These are phyloP conservation scores for Epizoanthus ramosus DNA, from an alignment of 92 coral and sea anemone species.

Conservation along the genomic window DNA sequence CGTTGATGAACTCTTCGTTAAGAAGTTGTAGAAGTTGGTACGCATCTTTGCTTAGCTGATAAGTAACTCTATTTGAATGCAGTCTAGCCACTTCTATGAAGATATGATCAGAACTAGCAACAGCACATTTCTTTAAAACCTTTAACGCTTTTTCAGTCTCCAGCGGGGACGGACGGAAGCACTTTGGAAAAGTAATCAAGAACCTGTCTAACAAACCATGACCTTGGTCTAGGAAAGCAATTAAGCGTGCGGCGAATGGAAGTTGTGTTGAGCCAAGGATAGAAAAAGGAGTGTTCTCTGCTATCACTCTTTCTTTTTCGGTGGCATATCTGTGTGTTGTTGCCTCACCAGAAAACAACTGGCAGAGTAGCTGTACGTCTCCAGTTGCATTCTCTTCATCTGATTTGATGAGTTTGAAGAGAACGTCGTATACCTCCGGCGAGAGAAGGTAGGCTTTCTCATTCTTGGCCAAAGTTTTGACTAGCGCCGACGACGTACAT, in stretches of 20 bases:
- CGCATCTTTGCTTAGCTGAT: slow-evolving; percentile 24
- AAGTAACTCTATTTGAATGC: background rate
- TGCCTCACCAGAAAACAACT: slow-evolving; percentile 55
- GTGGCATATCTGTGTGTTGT: slow-evolving; percentile 49
- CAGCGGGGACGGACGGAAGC: slow-evolving; percentile 42
- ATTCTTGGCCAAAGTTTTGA: slow-evolving; percentile 38
- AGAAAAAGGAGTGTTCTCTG: slow-evolving; percentile 43
- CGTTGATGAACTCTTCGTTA: slow-evolving; percentile 35
- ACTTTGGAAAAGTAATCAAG: slow-evolving; percentile 36
- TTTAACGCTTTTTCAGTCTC: slow-evolving; percentile 37
- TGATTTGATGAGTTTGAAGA: slow-evolving; percentile 42
- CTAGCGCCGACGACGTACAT: slow-evolving; percentile 42
- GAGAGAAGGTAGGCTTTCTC: slow-evolving; percentile 36
- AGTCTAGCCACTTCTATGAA: slow-evolving; percentile 24
- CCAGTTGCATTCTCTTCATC: slow-evolving; percentile 53
- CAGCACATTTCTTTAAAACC: slow-evolving; percentile 11
- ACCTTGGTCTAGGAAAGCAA: slow-evolving; percentile 46
- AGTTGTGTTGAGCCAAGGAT: slow-evolving; percentile 53
- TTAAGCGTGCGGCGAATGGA: slow-evolving; percentile 36
- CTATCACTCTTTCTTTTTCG: slow-evolving; percentile 40
- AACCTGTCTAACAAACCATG: slow-evolving; percentile 56
- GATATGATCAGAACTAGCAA: slow-evolving; percentile 17
- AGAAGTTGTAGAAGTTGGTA: background rate
- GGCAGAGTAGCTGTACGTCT: slow-evolving; percentile 34
- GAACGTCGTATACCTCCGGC: slow-evolving; percentile 44